Base-by-base conservation (phyloP, 2,113 vertebrate species). In the Phoxinus phoxinus region DNA sequence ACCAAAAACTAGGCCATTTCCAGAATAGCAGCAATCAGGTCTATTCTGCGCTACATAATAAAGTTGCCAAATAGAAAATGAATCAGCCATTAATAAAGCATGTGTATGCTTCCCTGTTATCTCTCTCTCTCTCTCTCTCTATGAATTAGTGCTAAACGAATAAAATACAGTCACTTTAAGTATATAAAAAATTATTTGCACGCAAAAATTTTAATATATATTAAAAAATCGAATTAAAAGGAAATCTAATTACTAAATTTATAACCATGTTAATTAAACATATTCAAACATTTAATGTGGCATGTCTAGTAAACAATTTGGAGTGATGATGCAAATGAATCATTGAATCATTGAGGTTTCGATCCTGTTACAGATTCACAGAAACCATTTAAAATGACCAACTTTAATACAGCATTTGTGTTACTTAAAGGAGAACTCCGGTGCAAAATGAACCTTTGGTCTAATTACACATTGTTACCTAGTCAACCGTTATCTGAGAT, bases 1-100 rank as follows among this genome's bases (percentile, higher is more conserved):
- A 81, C 77, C 23, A 65, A 86, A 86, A 88, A 83, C 83, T 89
- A 79, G 88, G 88, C 86, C 86, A 86, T 25, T 51, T 65, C 72
- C n/a, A 84, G 32, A 76, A 87, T 72, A 84, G 80, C 85, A 48
- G 10, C 77, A 65, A n/a, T 32, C 44, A 85, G 51, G 48, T 53
- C 82, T 86, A 83, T 86, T 83, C 19, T 69, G 84, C 46, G 46
- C 76, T 25, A 56, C n/a, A 78, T 75, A 78, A 81, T 81, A 48
- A 58, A 86, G 86, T 58, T 65, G 69, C 53, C 41, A 77, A 73
- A 61, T 3, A 25, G 56, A 71, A 83, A 85, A 75, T 58, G 15
- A 86, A 81, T 80, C 65, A 58, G 15, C 25, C 67, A 32, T 48
- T 86, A 86, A 81, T 80, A 84, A 86, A 86, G 46, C n/a, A 61